Percentiles rank a stretch among this genome's conserved stretches.
Conservation (phyloP, 2,113 vertebrate genomes). For the Leucoraja erinaceus region DNA sequence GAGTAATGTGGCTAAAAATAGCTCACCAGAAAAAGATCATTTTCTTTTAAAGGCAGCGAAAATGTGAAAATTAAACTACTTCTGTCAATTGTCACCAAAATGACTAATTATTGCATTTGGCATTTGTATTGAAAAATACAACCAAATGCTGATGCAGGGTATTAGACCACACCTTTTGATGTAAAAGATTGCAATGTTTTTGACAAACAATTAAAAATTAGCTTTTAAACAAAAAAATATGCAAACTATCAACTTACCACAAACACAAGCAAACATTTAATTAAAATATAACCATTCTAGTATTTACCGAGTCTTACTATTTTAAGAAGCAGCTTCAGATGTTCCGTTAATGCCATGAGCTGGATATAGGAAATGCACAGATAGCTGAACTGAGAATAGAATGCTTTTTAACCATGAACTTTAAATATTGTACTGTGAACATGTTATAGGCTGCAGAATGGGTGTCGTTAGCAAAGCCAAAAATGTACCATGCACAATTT, state of each 20-base stretch:
- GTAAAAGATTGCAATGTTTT: conserved; percentile 45
- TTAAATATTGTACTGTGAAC: conserved; percentile 11
- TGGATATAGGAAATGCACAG: conserved; percentile 96
- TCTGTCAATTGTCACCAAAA: not conserved
- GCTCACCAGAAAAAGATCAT: not conserved
- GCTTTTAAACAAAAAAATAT: conserved; percentile 62
- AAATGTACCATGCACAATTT: conserved; percentile 5
- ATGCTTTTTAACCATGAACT: conserved; percentile 50
- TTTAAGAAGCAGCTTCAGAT: conserved; percentile 85
- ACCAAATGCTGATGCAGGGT: not conserved
- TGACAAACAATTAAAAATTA: conserved; percentile 70
- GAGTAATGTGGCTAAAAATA: conserved; percentile 23
- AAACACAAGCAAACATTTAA: conserved; percentile 72
- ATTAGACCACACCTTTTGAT: not conserved
- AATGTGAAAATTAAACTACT: not conserved
- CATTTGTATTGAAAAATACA: conserved; percentile 18
- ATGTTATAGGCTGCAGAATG: not conserved
- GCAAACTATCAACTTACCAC: conserved; percentile 73
- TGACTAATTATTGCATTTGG: conserved; percentile 1
- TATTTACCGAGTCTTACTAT: conserved; percentile 62
- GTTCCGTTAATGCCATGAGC: conserved; percentile 95
- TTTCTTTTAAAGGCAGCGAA: not conserved
- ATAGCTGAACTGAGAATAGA: conserved; percentile 97
- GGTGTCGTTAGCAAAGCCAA: not conserved
- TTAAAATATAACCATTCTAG: conserved; percentile 89